A percentile compares a stretch with the other conserved stretches of the same genome.
Conservation (phyloP, 2,113 vertebrate species). For the Rousettus leschenaultii region DNA sequence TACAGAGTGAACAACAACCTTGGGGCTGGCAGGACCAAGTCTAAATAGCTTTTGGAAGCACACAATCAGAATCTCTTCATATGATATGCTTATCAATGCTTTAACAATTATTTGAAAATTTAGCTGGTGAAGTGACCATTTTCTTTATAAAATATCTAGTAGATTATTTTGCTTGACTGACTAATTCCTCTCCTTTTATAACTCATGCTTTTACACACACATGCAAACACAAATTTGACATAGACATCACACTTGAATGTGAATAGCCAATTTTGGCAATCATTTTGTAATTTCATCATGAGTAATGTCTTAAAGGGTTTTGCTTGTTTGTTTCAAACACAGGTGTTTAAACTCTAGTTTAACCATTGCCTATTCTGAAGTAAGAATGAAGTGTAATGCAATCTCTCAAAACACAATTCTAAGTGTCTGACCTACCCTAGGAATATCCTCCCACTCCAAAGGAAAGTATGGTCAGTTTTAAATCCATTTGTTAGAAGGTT, state of each 20-base stretch:
- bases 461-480: neutral
- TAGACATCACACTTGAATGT: neutral
- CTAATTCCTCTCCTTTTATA: neutral
- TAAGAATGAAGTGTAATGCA: neutral
- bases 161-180: neutral
- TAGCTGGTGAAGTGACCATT: neutral
- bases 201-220: neutral
- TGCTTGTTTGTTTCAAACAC: neutral
- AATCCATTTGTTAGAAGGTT: slow-evolving; percentile 21
- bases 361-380: neutral
- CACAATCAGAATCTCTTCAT: neutral
- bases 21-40: neutral
- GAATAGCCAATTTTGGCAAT: neutral
- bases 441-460: neutral
- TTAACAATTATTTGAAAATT: neutral
- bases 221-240: neutral
- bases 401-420: neutral
- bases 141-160: slow-evolving; percentile 33
- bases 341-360: neutral
- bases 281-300: neutral
- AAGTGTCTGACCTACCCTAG: neutral
- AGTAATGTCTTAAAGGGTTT: neutral
- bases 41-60: neutral
- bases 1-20: neutral
- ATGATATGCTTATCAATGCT: neutral